phyloP scores from a whole-genome alignment of 1,140 invertebrate genomes.

The Halesus radiatus region DNA sequence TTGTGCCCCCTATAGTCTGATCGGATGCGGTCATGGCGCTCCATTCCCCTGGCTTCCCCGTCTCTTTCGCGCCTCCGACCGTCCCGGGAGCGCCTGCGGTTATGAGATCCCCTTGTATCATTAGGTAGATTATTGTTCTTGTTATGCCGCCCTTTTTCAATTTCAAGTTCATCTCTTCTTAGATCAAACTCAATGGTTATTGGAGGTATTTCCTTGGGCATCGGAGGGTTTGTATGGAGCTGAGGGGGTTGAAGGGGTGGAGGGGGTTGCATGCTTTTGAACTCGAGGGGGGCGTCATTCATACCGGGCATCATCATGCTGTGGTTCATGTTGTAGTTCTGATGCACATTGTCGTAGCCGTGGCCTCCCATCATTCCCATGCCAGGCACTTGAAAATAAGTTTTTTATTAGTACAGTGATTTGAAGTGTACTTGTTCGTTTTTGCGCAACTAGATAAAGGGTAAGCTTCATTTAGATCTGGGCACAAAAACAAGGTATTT shows the following conservation, averaged over 20 bases:
- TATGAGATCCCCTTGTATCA: slow-evolving; percentile 19
- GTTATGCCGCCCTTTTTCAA: background rate
- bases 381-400: slow-evolving; percentile 46
- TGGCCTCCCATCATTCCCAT: slow-evolving; percentile 47
- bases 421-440: background rate
- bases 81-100: slow-evolving; percentile 17
- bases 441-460: background rate
- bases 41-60: slow-evolving; percentile 60
- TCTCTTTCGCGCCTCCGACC: slow-evolving; percentile 58
- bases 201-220: background rate
- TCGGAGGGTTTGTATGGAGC: background rate
- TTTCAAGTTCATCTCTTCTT: background rate
- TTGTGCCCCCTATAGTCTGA: slow-evolving; percentile 38
- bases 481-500: background rate
- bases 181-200: background rate
- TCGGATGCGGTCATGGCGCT: slow-evolving; percentile 49
- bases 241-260: background rate
- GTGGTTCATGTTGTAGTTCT: slow-evolving; percentile 51
- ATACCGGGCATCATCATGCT: slow-evolving; percentile 68
- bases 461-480: background rate
- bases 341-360: slow-evolving; percentile 49
- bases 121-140: background rate
- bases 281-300: slow-evolving; percentile 79
- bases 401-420: too few relatives aligned
- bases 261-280: slow-evolving; percentile 67